Evolutionary conservation across 2,888 invertebrate genomes (phyloP), one percentile per base, ranked within the genome.

Genomic region (Tricholauxania praeusta): DNA sequence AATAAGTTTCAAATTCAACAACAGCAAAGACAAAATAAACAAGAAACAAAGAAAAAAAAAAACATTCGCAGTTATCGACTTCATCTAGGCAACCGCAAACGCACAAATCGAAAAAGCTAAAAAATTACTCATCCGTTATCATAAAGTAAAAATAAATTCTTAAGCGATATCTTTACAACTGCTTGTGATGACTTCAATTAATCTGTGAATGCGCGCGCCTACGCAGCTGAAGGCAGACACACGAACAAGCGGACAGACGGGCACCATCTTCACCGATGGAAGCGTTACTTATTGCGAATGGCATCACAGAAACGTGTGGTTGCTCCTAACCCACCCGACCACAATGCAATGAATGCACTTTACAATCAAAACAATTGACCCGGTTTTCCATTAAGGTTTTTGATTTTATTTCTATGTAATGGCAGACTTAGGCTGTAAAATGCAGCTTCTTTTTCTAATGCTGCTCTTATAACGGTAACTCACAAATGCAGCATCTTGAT

Each of bases 391-490:
- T 69, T 69, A 51, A 28, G 51, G 64, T 51, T 64, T 28, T 57
- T 28, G 22, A 28, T 15, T 57, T 57, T 22, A 10, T 39, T 39
- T 10, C 39, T 39, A 39, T 39, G 7, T 10, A 1, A 39, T 39
- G 8, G 39, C 6, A 7, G 39, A 39, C 10, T 60, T 19, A 10
- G 19, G 59, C 59, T 60, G 39, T 22, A 39, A 39, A 39, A 39
- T 60, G 59, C 59, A 15, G 15, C 28, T 60, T 10, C 55, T 63
- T 22, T 19, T 15, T 49, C 52, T 28, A 19, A 51, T 12, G 66
- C 52, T 22, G 67, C 53, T 62, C 53, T 22, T 7, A 79, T 78
- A 83, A 82, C 83, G 83, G 82, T 82, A 83, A 82, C 82, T 79
- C 79, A 78, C 81, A 78, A 78, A 82, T 80, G 80, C 82, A 80